Percentiles rank a stretch among this genome's conserved stretches.
phyloP scores from a whole-genome alignment of 2,888 invertebrate species.

The Neoascia interrupta region DNA sequence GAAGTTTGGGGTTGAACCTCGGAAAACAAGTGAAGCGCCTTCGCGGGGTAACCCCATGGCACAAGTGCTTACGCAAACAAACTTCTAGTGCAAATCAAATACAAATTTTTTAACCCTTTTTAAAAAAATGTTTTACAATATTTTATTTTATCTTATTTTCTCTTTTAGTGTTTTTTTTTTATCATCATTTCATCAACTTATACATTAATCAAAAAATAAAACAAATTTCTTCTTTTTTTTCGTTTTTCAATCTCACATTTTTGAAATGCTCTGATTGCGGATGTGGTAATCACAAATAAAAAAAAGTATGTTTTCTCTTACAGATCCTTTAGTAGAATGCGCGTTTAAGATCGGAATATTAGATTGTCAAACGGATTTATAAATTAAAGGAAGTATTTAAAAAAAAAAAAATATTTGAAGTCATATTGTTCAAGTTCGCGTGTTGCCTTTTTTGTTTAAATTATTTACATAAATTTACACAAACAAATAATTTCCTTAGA shows the following conservation, averaged over 20 bases:
- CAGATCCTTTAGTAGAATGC: constrained; percentile 41
- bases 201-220: constrained; percentile 68
- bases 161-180: constrained; percentile 34
- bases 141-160: constrained; percentile 34
- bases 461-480: constrained; percentile 46
- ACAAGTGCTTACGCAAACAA: no score
- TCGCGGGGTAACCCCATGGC: no score
- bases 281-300: constrained; percentile 53
- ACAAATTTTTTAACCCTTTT: constrained; percentile 12
- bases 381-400: constrained; percentile 26
- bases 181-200: constrained; percentile 62
- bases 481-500: constrained; percentile 13
- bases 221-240: constrained; percentile 40
- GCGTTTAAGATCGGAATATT: constrained; percentile 38
- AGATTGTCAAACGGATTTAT: constrained; percentile 52
- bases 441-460: constrained; percentile 22
- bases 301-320: constrained; percentile 29
- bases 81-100: no score
- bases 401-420: constrained; percentile 9
- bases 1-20: no score
- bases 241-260: constrained; percentile 38
- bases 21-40: no score
- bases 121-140: constrained; percentile 62
- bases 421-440: constrained; percentile 15
- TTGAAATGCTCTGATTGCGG: constrained; percentile 45